These are phyloP conservation scores for Heliangelus exortis DNA, from an alignment of 2,797 vertebrate species.

Conservation along the genomic window DNA sequence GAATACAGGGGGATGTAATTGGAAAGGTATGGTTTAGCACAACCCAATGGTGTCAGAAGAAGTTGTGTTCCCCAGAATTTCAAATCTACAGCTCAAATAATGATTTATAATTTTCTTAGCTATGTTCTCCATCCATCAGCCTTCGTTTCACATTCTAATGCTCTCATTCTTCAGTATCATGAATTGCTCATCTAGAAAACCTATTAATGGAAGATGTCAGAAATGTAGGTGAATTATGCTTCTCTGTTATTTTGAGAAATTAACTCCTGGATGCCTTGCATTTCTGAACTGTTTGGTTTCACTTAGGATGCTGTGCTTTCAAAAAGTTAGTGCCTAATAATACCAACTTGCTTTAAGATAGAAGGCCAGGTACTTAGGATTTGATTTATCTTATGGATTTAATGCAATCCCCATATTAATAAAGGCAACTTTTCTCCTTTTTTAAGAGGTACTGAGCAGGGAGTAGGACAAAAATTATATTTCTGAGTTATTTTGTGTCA, in stretches of 20 bases:
- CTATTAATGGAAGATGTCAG: constrained; percentile 56
- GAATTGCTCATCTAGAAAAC: constrained; percentile 64
- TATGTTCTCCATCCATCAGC: constrained; percentile 32
- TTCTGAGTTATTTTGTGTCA: neutral
- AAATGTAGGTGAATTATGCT: constrained; percentile 22
- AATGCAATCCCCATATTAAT: neutral
- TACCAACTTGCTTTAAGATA: neutral
- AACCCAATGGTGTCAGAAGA: neutral
- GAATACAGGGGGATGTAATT: neutral
- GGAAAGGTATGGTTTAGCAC: neutral
- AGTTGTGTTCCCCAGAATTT: neutral
- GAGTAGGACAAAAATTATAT: neutral
- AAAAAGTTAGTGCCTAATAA: neutral
- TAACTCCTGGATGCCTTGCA: constrained; percentile 27
- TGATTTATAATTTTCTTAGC: constrained; percentile 54
- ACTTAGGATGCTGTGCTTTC: neutral
- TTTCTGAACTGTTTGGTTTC: constrained; percentile 23
- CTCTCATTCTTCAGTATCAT: constrained; percentile 43
- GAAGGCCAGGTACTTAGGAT: neutral
- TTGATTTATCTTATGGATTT: neutral
- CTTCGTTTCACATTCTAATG: constrained; percentile 67
- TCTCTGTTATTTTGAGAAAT: constrained; percentile 41
- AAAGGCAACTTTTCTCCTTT: neutral
- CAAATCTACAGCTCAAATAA: neutral
- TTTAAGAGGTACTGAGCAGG: neutral